A percentile compares a stretch with the other conserved stretches of the same genome.
Evolutionary conservation across 2,113 vertebrate genomes (phyloP).

Genomic region (Rhynchomys soricoides): DNA sequence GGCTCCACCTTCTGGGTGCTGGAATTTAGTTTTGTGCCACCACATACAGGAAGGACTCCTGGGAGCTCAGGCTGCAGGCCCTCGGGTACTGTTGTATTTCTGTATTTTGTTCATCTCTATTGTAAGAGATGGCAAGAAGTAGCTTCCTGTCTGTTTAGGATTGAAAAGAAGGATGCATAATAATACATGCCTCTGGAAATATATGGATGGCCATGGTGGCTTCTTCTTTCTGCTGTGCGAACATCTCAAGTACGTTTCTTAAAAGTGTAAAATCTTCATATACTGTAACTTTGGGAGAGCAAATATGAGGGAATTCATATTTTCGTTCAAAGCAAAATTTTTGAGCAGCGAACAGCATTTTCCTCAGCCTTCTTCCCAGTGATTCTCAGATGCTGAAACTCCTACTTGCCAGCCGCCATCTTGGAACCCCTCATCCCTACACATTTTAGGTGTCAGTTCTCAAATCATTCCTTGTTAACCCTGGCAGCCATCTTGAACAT

Average conservation of each 20-base stretch:
- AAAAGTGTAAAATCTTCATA: slow-evolving; percentile 20
- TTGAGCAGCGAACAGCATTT: not conserved
- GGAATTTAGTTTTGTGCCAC: not conserved
- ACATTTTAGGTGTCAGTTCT: not conserved
- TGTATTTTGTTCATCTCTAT: not conserved
- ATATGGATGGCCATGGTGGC: not conserved
- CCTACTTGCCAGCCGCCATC: not conserved
- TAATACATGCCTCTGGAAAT: not conserved
- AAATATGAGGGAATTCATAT: not conserved
- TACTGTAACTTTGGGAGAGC: not conserved
- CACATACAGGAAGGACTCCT: rapidly evolving
- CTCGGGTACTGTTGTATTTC: not conserved
- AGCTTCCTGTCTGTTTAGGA: not conserved
- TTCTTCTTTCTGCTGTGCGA: not conserved
- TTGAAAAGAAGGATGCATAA: not conserved
- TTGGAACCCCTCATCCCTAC: too few species aligned
- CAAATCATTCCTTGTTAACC: not conserved
- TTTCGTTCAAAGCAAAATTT: slow-evolving; percentile 11
- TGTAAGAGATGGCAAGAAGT: not conserved
- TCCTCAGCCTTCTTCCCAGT: not conserved
- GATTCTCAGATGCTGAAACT: not conserved
- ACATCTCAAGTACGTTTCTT: not conserved
- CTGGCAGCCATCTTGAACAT: not conserved
- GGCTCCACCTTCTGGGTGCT: too few species aligned
- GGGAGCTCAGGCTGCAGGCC: not conserved